Evolutionary conservation across 2,888 invertebrate genomes (phyloP).

Genomic region (Platycnemis pennipes): DNA sequence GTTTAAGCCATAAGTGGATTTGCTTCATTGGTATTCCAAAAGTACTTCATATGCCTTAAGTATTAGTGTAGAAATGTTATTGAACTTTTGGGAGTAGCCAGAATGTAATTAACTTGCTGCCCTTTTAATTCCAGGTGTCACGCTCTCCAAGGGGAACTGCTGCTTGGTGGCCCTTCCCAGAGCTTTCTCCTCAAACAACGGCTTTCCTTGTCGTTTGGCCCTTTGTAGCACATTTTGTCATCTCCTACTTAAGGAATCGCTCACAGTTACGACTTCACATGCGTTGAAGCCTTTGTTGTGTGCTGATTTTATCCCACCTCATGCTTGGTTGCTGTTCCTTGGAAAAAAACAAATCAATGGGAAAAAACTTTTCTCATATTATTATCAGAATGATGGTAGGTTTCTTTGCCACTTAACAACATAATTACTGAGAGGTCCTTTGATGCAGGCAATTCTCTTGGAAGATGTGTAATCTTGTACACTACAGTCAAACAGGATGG

Average conservation of each 20-base stretch:
- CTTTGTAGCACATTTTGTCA: slow-evolving; percentile 78
- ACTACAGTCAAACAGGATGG: neutral
- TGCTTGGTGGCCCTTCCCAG: slow-evolving; percentile 84
- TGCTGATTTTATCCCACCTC: slow-evolving; percentile 35
- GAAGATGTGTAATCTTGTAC: neutral
- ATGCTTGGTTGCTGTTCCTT: slow-evolving; percentile 17
- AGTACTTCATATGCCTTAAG: no score
- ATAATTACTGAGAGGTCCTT: neutral
- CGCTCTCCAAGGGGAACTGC: slow-evolving; percentile 76
- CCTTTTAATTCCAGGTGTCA: slow-evolving; percentile 74
- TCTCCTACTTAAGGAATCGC: slow-evolving; percentile 29
- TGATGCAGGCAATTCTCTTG: neutral
- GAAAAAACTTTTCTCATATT: neutral
- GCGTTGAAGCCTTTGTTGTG: neutral
- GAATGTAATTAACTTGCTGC: neutral
- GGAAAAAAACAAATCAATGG: neutral
- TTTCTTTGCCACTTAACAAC: neutral
- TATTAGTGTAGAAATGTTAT: neutral
- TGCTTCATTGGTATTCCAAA: no score
- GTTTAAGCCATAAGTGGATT: no score
- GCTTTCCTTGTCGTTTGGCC: slow-evolving; percentile 85
- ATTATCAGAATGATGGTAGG: neutral
- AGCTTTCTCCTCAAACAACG: slow-evolving; percentile 82
- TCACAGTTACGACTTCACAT: neutral
- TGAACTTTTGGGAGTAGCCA: slow-evolving; percentile 76